phyloP scores from a whole-genome alignment of 2,797 vertebrate genomes.

The Gymnoscopelus braueri region DNA sequence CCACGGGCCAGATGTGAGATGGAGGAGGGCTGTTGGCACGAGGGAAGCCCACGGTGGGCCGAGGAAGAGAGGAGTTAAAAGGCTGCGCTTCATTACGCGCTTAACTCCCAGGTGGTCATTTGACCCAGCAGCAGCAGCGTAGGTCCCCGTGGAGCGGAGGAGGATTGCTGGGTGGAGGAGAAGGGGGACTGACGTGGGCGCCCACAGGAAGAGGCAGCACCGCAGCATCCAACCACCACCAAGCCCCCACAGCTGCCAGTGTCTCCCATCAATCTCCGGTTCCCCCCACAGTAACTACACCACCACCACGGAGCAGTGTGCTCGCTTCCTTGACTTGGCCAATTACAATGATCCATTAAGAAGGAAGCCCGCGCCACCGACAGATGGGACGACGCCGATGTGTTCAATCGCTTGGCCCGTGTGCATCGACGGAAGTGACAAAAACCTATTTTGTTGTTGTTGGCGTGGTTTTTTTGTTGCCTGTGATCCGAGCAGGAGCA shows the following conservation, averaged over 20 bases:
- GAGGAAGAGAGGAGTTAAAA: slow-evolving; percentile 16
- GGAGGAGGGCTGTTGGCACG: slow-evolving; percentile 33
- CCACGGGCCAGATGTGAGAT: slow-evolving; percentile 62
- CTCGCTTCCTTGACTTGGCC: slow-evolving; percentile 70
- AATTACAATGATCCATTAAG: slow-evolving; percentile 87
- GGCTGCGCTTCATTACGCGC: slow-evolving; percentile 60
- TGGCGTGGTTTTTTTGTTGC: slow-evolving; percentile 5
- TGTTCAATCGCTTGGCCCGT: slow-evolving; percentile 52
- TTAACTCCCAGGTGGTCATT: slow-evolving; percentile 64
- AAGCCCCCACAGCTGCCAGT: slow-evolving; percentile 67
- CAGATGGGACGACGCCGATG: slow-evolving; percentile 82
- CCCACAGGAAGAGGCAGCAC: slow-evolving; percentile 19
- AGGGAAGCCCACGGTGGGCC: slow-evolving; percentile 30
- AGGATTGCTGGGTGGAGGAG: slow-evolving; percentile 21
- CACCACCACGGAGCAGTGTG: slow-evolving; percentile 39
- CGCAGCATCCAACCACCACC: slow-evolving; percentile 12
- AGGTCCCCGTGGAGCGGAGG: slow-evolving; percentile 58
- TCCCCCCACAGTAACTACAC: slow-evolving; percentile 41
- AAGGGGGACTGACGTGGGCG: slow-evolving; percentile 52
- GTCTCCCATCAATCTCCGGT: slow-evolving; percentile 79
- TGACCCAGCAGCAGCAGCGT: slow-evolving; percentile 51
- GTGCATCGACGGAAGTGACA: slow-evolving; percentile 32
- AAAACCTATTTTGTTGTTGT: slow-evolving; percentile 15
- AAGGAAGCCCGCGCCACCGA: slow-evolving; percentile 67
- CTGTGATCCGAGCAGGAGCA: not conserved